phyloP scores from a whole-genome alignment of 1,140 invertebrate species.

The Trypoxylus dichotomus region DNA sequence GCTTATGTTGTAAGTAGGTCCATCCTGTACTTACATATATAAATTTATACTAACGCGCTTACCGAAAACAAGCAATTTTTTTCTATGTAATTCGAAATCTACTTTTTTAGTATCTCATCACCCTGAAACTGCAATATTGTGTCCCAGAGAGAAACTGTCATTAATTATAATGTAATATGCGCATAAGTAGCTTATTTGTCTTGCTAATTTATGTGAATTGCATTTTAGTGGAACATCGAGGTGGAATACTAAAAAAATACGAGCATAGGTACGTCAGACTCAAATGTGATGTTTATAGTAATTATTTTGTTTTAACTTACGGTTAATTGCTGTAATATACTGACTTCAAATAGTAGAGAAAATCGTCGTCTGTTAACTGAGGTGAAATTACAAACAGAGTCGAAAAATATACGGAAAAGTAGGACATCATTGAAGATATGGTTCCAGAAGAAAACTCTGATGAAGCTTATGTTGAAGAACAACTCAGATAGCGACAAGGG shows the following conservation, averaged over 20 bases:
- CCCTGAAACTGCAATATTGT: too few relatives aligned
- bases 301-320: too few relatives aligned
- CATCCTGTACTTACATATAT: too few relatives aligned
- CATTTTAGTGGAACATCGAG: constrained; percentile 24
- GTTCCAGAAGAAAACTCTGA: constrained; percentile 27
- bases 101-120: too few relatives aligned
- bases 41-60: too few relatives aligned
- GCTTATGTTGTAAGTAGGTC: too few relatives aligned
- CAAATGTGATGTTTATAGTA: constrained; percentile 29
- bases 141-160: too few relatives aligned
- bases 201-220: too few relatives aligned
- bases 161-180: too few relatives aligned
- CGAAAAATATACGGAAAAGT: constrained; percentile 26
- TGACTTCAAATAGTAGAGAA: constrained; percentile 20
- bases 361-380: constrained; percentile 29
- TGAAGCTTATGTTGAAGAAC: constrained; percentile 27
- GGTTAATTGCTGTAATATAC: constrained; percentile 7
- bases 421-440: constrained; percentile 24
- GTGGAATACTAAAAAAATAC: background rate
- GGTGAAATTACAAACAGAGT: constrained; percentile 24
- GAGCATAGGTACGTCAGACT: constrained; percentile 25
- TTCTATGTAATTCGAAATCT: too few relatives aligned
- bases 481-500: constrained; percentile 23
- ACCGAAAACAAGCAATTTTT: too few relatives aligned
- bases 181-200: too few relatives aligned